Evolutionary conservation across 2,113 vertebrate genomes (phyloP).

Genomic region (Trachemys scripta): DNA sequence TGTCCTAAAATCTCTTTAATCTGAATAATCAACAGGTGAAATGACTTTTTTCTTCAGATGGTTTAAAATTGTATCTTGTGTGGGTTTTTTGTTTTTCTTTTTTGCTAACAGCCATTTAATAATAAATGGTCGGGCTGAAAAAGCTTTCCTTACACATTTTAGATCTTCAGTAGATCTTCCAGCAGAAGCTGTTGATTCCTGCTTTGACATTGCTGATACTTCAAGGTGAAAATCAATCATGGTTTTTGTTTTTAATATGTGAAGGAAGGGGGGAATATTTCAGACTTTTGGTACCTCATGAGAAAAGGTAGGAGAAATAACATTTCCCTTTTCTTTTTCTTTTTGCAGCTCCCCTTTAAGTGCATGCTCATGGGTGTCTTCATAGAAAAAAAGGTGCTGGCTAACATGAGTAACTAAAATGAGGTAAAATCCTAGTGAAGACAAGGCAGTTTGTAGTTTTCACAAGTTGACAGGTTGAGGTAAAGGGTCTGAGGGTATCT

Average conservation of each 20-base stretch:
- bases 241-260: background rate
- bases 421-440: background rate
- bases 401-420: background rate
- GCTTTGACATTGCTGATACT: accelerated
- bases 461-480: background rate
- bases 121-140: background rate
- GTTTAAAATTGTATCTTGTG: background rate
- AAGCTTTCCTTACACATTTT: background rate
- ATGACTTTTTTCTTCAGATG: background rate
- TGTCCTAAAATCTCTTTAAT: background rate
- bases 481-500: background rate
- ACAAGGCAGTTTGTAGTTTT: background rate
- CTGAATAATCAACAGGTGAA: background rate
- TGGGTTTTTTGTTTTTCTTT: background rate
- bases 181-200: background rate
- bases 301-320: background rate
- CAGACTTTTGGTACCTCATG: background rate
- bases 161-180: background rate
- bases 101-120: background rate
- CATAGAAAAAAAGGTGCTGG: background rate
- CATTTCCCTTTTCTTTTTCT: background rate
- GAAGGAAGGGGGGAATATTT: background rate
- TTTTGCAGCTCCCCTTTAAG: background rate
- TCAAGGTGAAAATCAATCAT: background rate
- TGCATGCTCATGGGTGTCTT: accelerated